Base-by-base conservation (phyloP, 2,888 invertebrate species). In the Ganaspis brasiliensis region DNA sequence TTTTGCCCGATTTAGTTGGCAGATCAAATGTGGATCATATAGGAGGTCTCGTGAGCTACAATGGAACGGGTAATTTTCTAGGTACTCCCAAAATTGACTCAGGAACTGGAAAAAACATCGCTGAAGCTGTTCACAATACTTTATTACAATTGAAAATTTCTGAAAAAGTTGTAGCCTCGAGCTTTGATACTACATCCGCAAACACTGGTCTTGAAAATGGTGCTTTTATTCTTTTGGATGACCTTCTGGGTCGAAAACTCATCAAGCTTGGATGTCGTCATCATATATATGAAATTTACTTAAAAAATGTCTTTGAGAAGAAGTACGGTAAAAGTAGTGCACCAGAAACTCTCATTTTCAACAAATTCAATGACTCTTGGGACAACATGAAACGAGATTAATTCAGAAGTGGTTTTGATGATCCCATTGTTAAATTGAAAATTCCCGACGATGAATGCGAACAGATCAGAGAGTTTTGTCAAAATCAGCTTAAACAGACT, bases 121-220 rank as follows among this genome's bases (percentile, higher is more conserved):
- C 82, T 9, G 37, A n/a, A 37, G 78, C 67, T 14, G 59, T 79
- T 37, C 10, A 73, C n/a, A 73, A 78, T 26, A 61, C 76, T n/a
- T 49, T 81, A 45, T 72, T 76, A 21, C 74, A 77, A 45, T 83
- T 80, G 82, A 73, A 80, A 40, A 16, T 81, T 14, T 12, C 21
- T 26, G 61, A 74, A 8, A 56, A 74, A 12, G 72, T 82, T 3
- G 78, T 78, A 78, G 82, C 78, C 14, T 74, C 80, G 71, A 83
- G 85, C 77, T 86, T 81, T 73, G 84, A 87, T 37, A 85, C 85
- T 26, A 79, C 84, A 14, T 73, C 79, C 67, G 63, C 80, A 26
- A 87, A 87, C 75, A 80, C 84, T 19, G 87, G 84, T 55, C 79
- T 70, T 57, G 2, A 73, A 12, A 81, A 80, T 56, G 86, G 84